Conservation (phyloP, 2,888 invertebrate species). For the Molanna angustata region DNA sequence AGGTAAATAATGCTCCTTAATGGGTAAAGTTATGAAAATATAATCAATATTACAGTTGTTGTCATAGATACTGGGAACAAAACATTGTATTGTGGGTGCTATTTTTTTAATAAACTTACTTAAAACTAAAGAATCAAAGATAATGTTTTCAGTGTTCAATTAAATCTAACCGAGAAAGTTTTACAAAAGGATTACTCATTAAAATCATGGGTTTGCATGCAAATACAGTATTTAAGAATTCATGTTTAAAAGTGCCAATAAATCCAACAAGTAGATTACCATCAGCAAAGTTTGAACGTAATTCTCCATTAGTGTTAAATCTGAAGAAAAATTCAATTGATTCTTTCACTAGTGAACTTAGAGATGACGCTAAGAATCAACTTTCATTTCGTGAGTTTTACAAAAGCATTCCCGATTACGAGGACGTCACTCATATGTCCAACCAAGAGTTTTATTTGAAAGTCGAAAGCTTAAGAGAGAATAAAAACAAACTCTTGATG, state of each 20-base stretch:
- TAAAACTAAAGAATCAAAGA: no score
- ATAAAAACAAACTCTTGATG: slow-evolving; percentile 54
- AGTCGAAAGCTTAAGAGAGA: slow-evolving; percentile 63
- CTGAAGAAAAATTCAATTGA: slow-evolving; percentile 39
- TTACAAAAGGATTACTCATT: no score
- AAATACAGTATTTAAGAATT: slow-evolving; percentile 66
- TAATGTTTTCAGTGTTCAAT: no score
- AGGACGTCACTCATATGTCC: slow-evolving; percentile 71
- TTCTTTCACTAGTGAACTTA: slow-evolving; percentile 45
- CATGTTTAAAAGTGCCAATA: slow-evolving; percentile 68
- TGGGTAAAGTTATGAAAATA: no score
- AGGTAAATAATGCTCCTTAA: no score
- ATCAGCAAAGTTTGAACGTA: slow-evolving; percentile 66
- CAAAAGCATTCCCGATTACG: slow-evolving; percentile 77
- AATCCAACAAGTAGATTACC: slow-evolving; percentile 72
- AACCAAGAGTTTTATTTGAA: slow-evolving; percentile 73
- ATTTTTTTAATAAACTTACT: no score
- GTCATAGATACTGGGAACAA: no score
- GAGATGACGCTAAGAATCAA: slow-evolving; percentile 48
- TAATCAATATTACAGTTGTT: no score
- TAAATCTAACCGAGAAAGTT: no score
- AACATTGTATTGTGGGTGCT: no score
- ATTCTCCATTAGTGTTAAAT: slow-evolving; percentile 38
- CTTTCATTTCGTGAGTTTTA: slow-evolving; percentile 69
- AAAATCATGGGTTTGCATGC: slow-evolving; percentile 50